A percentile compares a stretch with the other conserved stretches of the same genome.
Conservation (phyloP, 2,113 vertebrate genomes). For the Callipepla californica region DNA sequence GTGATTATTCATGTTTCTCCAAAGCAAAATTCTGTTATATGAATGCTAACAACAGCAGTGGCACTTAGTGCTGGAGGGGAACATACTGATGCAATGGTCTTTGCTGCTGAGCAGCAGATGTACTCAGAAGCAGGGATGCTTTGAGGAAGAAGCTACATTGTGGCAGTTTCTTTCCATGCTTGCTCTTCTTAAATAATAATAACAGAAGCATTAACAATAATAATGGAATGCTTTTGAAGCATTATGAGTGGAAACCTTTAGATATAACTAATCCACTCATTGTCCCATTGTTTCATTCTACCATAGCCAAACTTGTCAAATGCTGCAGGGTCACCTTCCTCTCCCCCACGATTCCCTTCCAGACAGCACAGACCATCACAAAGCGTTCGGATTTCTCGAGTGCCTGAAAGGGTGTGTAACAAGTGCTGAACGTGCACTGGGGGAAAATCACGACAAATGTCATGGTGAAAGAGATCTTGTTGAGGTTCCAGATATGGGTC, state of each 20-base stretch:
- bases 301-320: not conserved
- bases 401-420: not conserved
- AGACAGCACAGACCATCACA: too few relatives aligned
- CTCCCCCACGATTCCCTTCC: accelerated
- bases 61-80: not conserved
- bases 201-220: not conserved
- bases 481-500: not conserved
- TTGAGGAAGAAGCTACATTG: not conserved
- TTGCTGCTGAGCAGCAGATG: not conserved
- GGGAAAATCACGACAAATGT: not conserved
- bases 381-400: not conserved
- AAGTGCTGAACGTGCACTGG: not conserved
- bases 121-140: not conserved
- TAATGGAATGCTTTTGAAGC: not conserved
- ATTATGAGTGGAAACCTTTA: not conserved
- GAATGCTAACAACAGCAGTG: not conserved
- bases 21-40: not conserved
- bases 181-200: not conserved
- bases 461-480: not conserved
- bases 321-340: not conserved
- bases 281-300: accelerated
- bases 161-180: not conserved
- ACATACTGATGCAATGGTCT: accelerated
- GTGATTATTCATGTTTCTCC: slow-evolving; percentile 39
- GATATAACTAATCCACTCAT: not conserved